Conservation (phyloP, 2,113 vertebrate species). For the Thymallus thymallus region DNA sequence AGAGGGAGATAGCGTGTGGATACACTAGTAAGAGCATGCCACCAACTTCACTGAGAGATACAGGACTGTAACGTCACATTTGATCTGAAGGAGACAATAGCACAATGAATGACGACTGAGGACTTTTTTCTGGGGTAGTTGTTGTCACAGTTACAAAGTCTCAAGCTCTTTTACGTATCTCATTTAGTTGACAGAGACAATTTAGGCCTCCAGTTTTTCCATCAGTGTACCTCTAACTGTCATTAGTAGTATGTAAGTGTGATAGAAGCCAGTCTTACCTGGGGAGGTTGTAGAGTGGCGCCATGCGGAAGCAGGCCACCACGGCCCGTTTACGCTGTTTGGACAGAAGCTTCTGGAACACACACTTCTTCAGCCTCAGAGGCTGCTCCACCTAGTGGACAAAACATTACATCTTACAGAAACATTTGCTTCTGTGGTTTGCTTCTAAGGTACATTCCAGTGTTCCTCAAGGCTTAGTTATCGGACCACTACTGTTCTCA, state of each 20-base stretch:
- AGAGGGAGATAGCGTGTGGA: constrained; percentile 31
- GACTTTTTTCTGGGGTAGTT: no score
- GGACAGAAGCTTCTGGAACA: constrained; percentile 92
- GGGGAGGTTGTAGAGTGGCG: constrained; percentile 94
- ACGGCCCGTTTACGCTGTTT: constrained; percentile 97
- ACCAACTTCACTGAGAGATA: background rate
- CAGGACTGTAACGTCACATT: no score
- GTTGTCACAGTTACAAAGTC: no score
- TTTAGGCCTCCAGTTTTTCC: no score
- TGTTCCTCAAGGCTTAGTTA: no score
- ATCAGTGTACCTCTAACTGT: background rate
- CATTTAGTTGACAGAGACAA: no score
- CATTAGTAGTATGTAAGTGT: background rate
- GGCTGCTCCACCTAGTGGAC: constrained; percentile 89
- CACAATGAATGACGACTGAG: no score
- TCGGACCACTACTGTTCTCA: background rate
- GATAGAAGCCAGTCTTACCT: constrained; percentile 72
- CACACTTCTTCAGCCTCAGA: constrained; percentile 90
- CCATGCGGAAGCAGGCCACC: constrained; percentile 98
- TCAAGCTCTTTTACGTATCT: no score
- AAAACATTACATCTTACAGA: background rate
- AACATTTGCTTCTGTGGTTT: no score
- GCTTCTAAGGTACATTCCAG: no score
- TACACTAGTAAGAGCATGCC: constrained; percentile 31
- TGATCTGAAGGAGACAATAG: no score